Percentiles rank a stretch among this genome's conserved stretches.
phyloP scores from a whole-genome alignment of 2,888 invertebrate genomes.

The Deilephila porcellus region DNA sequence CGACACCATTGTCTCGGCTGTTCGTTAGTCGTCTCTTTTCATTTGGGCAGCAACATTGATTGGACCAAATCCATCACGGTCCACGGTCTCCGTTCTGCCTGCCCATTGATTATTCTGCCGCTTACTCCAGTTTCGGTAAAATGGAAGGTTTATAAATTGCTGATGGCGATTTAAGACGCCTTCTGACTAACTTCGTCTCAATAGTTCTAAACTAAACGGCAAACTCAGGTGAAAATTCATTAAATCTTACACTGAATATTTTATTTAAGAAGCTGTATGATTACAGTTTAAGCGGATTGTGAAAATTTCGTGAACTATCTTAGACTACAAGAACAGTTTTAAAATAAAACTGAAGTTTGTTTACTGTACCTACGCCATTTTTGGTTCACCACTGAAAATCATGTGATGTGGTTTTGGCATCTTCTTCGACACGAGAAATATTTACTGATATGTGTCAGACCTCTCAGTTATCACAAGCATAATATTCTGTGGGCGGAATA shows the following conservation, averaged over 20 bases:
- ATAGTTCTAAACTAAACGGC: constrained; percentile 41
- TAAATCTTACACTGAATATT: constrained; percentile 40
- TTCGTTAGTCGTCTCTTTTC: constrained; percentile 66
- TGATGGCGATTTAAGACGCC: constrained; percentile 45
- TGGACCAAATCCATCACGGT: constrained; percentile 65
- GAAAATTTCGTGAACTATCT: neutral
- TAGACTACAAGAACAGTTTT: constrained; percentile 48
- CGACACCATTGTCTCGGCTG: constrained; percentile 52
- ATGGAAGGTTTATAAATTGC: constrained; percentile 57
- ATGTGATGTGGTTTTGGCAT: constrained; percentile 37
- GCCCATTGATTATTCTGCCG: constrained; percentile 59
- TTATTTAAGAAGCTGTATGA: neutral
- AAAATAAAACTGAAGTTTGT: constrained; percentile 61
- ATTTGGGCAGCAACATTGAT: constrained; percentile 64
- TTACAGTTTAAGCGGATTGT: neutral
- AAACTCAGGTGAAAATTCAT: constrained; percentile 44
- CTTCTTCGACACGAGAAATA: neutral
- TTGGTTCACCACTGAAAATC: constrained; percentile 40
- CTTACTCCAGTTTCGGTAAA: constrained; percentile 51
- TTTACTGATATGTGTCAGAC: neutral
- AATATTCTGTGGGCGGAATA: neutral
- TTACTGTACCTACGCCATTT: constrained; percentile 47
- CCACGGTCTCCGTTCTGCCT: constrained; percentile 49
- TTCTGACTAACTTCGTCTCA: constrained; percentile 48
- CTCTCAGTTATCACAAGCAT: constrained; percentile 4